These are phyloP conservation scores for Tenthredo mesomela DNA, from an alignment of 2,888 invertebrate genomes.

Conservation along the genomic window DNA sequence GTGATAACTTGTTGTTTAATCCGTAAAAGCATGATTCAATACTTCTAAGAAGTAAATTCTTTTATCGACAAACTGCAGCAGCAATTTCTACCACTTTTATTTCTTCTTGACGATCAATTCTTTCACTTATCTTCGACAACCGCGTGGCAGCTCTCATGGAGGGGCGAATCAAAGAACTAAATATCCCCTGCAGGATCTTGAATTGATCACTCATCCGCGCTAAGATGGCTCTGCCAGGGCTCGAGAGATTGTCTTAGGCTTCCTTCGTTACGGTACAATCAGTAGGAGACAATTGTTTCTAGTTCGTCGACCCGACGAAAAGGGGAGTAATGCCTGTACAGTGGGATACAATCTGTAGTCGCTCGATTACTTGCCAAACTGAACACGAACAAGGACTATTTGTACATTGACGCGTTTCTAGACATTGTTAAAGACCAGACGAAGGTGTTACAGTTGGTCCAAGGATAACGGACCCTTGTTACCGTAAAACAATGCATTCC, in stretches of 20 bases:
- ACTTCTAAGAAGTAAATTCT: neutral
- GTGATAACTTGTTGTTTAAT: constrained; percentile 26
- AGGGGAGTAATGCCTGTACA: neutral
- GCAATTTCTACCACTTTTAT: neutral
- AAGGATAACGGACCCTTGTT: constrained; percentile 49
- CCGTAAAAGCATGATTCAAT: constrained; percentile 17
- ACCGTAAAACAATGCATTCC: constrained; percentile 18
- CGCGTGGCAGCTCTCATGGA: neutral
- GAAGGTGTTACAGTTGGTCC: constrained; percentile 12
- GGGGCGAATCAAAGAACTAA: constrained; percentile 9
- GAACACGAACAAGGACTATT: constrained; percentile 40
- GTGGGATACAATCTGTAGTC: neutral
- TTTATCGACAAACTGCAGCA: constrained; percentile 43
- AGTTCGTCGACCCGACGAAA: constrained; percentile 40
- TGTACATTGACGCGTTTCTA: neutral
- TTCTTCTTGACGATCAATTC: constrained; percentile 13
- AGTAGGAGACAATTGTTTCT: constrained; percentile 33
- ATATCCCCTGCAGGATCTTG: constrained; percentile 2
- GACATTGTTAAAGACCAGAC: constrained; percentile 18
- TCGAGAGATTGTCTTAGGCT: constrained; percentile 39
- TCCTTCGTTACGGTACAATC: constrained; percentile 36
- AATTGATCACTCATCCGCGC: constrained; percentile 13
- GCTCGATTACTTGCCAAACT: constrained; percentile 46
- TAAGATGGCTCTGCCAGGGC: constrained; percentile 29
- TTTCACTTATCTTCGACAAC: neutral